phyloP scores from a whole-genome alignment of 2,888 invertebrate species.

The Tromatobia lineatoria region DNA sequence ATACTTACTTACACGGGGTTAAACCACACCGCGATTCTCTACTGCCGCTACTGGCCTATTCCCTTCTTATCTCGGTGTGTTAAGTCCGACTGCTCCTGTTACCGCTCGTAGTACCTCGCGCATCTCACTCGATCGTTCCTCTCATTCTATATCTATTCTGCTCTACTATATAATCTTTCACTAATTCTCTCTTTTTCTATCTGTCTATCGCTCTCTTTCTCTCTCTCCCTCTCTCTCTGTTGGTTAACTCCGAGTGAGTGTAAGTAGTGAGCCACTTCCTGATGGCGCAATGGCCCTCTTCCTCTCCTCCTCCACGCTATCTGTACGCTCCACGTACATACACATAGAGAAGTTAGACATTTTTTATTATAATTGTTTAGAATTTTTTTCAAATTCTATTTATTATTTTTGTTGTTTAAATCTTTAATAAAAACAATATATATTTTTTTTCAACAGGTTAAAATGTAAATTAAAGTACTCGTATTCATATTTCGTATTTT shows the following conservation, averaged over 20 bases:
- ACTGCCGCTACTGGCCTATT: slow-evolving; percentile 23
- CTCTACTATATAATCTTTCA: slow-evolving; percentile 34
- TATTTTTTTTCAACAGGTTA: no score
- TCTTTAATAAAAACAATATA: no score
- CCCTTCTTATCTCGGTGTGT: slow-evolving; percentile 41
- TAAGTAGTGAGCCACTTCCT: slow-evolving; percentile 81
- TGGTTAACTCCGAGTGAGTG: slow-evolving; percentile 73
- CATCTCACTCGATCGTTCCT: slow-evolving; percentile 33
- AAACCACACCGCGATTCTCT: slow-evolving; percentile 19
- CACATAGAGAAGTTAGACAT: neutral
- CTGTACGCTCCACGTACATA: slow-evolving; percentile 16
- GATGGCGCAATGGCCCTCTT: slow-evolving; percentile 82
- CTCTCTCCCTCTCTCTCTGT: slow-evolving; percentile 60
- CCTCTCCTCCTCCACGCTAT: slow-evolving; percentile 74
- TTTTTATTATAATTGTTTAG: neutral
- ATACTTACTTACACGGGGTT: slow-evolving; percentile 10
- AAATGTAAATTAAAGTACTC: neutral
- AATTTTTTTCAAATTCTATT: no score
- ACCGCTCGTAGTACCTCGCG: slow-evolving; percentile 34
- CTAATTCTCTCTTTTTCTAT: slow-evolving; percentile 25
- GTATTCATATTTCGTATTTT: neutral
- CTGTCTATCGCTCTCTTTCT: slow-evolving; percentile 14
- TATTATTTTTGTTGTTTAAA: neutral
- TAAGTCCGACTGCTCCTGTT: slow-evolving; percentile 44
- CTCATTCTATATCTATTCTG: slow-evolving; percentile 31